These are phyloP conservation scores for Pollicipes pollicipes DNA, from an alignment of 1,140 invertebrate species.

Conservation along the genomic window DNA sequence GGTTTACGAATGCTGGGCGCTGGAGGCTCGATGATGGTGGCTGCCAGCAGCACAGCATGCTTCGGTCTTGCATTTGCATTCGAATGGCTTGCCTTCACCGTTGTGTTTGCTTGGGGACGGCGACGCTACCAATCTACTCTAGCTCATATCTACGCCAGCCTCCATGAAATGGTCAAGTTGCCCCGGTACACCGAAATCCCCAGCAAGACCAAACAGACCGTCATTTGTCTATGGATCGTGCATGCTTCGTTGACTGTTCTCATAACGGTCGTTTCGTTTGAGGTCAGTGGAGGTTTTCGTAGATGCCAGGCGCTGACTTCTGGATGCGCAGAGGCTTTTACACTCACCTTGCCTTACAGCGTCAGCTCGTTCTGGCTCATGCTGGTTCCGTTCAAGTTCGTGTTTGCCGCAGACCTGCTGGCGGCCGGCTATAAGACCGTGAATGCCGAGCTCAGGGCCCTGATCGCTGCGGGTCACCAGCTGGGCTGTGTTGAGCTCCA, in stretches of 20 bases:
- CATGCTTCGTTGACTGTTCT: too few relatives aligned
- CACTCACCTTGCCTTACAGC: neutral
- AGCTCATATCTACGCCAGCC: neutral
- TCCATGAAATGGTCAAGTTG: neutral
- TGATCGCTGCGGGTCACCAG: constrained; percentile 26
- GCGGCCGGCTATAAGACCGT: neutral
- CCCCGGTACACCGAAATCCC: neutral
- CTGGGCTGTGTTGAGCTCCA: neutral
- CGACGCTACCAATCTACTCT: neutral
- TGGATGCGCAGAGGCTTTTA: neutral
- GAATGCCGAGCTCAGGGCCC: neutral
- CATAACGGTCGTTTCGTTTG: neutral
- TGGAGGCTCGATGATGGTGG: neutral
- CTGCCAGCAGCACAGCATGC: neutral
- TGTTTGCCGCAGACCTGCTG: neutral
- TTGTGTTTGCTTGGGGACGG: neutral
- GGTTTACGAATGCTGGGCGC: neutral
- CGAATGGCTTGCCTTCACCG: neutral
- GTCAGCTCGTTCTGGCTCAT: neutral
- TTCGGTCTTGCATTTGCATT: neutral
- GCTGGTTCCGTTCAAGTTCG: neutral
- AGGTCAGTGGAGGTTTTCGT: neutral
- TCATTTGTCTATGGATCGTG: neutral
- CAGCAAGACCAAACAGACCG: neutral
- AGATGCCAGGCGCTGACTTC: neutral